Percentiles rank a stretch among this genome's conserved stretches.
Evolutionary conservation across 2,113 vertebrate species (phyloP).

Genomic region (Delphinus delphis): DNA sequence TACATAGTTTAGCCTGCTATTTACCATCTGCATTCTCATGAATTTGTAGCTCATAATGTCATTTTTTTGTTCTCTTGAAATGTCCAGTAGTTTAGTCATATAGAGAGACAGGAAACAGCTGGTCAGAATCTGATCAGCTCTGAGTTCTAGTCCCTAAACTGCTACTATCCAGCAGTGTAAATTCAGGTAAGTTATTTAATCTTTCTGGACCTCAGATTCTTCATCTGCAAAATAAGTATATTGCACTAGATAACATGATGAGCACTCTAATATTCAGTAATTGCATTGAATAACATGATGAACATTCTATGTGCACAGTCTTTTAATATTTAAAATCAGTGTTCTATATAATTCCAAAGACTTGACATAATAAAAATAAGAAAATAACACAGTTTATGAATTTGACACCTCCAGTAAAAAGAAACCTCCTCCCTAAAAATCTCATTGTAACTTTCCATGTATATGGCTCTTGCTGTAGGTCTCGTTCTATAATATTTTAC

Average conservation of each 20-base stretch:
- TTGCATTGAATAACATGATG: background rate
- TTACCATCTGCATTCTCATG: conserved; percentile 44
- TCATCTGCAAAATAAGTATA: conserved; percentile 26
- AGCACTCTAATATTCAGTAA: background rate
- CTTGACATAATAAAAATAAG: conserved; percentile 5
- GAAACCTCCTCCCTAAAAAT: background rate
- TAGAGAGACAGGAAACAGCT: conserved; percentile 20
- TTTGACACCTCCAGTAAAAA: background rate
- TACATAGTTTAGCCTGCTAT: conserved; percentile 27
- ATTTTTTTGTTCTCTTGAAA: background rate
- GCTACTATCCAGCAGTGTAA: conserved; percentile 32
- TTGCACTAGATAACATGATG: background rate
- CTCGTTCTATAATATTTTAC: background rate
- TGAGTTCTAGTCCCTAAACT: conserved; percentile 6
- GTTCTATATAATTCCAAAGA: background rate
- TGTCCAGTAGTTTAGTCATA: background rate
- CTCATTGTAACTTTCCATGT: background rate
- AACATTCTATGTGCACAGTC: background rate
- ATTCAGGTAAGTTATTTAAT: background rate
- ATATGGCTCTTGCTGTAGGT: background rate
- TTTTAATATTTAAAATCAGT: conserved; percentile 30
- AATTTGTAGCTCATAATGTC: conserved; percentile 22
- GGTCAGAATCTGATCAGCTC: background rate
- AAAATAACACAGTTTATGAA: background rate
- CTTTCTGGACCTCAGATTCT: background rate